Base-by-base conservation (phyloP, 2,797 vertebrate species). In the Liasis olivaceus region DNA sequence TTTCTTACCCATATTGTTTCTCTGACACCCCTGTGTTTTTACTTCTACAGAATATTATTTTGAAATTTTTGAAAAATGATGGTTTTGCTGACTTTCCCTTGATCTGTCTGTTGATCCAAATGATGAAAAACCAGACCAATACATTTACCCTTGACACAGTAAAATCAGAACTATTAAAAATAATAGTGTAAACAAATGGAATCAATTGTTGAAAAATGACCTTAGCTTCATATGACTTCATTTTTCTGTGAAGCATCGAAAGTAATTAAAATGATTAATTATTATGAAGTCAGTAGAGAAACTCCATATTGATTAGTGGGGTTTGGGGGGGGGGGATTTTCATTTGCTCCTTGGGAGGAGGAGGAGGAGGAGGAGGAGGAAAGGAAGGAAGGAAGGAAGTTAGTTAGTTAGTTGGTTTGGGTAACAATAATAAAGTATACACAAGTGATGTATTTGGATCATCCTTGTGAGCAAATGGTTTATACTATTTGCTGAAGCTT, bases 71-170 rank as follows among this genome's bases (percentile, higher is more conserved):
- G 72, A 85, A 64, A 63, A 89, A 90, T 0, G 42, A 91, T 63
- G 94, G 92, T 60, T 63, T 95, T 96, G 92, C 91, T 94, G 95
- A 60, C 42, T 96, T 96, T 95, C 92, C 94, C 88, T 94, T 96
- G 96, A 96, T 91, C 91, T 92, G 22, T 54, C 60, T 85, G 90
- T 90, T 96, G 94, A 95, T 86, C 87, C 90, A 88, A 5, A 93
- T 93, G 94, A 96, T 96, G 94, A 89, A 96, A 96, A 92, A 88
- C 95, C 91, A 58, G 93, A 91, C 77, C 94, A 97, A 95, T 95
- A 94, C 94, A 95, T 95, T 60, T 96, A 93, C n/a, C 20, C 95
- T 58, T 95, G 95, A 95, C 95, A 95, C 92, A 95, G 22, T 0
- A 9, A 92, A 88, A 31, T 31, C 14, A 72, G 22, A 94, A 94